Percentiles rank a stretch among this genome's conserved stretches.
Conservation (phyloP, 2,113 vertebrate genomes). For the Pogonocichla stellata region DNA sequence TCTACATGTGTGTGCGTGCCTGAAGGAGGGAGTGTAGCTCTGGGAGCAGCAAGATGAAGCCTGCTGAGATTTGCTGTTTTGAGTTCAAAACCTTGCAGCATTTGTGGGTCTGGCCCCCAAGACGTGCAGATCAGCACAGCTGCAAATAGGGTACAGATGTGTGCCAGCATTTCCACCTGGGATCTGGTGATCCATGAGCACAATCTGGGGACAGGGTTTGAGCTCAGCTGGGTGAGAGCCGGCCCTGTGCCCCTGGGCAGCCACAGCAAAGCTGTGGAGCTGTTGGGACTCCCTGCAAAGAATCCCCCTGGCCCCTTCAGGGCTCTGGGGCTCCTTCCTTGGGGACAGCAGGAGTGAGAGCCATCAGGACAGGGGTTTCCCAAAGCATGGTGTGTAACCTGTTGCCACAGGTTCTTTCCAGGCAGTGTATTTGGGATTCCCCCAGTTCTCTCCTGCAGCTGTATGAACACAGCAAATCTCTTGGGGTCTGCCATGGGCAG, state of each 20-base stretch:
- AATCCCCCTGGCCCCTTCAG: not conserved
- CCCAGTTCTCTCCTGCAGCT: not conserved
- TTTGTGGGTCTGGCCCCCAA: not conserved
- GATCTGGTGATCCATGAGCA: not conserved
- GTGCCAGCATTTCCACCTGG: not conserved
- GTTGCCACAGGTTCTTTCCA: not conserved
- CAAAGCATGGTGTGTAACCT: not conserved
- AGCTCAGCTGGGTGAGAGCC: not conserved
- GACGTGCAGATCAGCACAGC: not conserved
- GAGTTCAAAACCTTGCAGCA: rapidly evolving
- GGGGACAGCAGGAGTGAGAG: not conserved
- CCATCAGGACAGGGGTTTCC: not conserved
- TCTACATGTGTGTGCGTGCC: rapidly evolving
- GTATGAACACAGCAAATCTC: rapidly evolving
- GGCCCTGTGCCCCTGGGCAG: not conserved
- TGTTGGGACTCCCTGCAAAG: not conserved
- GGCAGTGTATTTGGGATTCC: not conserved
- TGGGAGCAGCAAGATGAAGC: not conserved
- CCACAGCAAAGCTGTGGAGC: not conserved
- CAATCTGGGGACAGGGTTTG: not conserved
- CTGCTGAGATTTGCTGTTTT: not conserved
- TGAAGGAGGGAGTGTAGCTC: not conserved
- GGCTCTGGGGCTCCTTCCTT: not conserved
- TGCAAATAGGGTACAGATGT: not conserved
- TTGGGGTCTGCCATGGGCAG: not conserved